Percentiles rank a stretch among this genome's conserved stretches.
Evolutionary conservation across 2,888 invertebrate species (phyloP).

Genomic region (Dione vanillae): DNA sequence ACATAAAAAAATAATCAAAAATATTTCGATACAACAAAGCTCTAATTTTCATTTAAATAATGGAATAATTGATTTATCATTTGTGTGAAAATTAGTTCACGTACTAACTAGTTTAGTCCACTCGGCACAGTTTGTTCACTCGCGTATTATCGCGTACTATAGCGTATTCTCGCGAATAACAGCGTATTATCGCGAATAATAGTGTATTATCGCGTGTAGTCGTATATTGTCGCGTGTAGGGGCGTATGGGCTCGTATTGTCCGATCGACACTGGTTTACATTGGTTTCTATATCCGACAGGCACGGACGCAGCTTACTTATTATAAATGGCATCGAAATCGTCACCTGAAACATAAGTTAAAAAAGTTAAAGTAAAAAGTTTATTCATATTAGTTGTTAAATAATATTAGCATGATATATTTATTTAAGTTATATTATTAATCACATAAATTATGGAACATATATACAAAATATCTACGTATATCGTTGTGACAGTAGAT

Average conservation of each 20-base stretch:
- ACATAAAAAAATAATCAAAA: slow-evolving; percentile 77
- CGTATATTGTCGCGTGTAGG: slow-evolving; percentile 43
- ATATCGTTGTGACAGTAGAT: no score
- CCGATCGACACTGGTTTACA: slow-evolving; percentile 69
- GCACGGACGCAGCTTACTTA: slow-evolving; percentile 77
- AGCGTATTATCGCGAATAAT: neutral
- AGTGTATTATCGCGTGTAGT: neutral
- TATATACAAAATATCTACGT: no score
- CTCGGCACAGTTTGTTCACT: slow-evolving; percentile 48
- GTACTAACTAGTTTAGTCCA: slow-evolving; percentile 63
- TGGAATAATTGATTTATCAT: slow-evolving; percentile 80
- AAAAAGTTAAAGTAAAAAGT: no score
- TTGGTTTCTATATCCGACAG: slow-evolving; percentile 65
- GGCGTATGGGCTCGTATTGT: slow-evolving; percentile 36
- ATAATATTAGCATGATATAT: no score
- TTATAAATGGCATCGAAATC: slow-evolving; percentile 82
- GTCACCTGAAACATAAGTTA: slow-evolving; percentile 66
- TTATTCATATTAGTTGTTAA: no score
- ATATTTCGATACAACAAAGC: slow-evolving; percentile 79
- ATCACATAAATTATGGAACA: no score
- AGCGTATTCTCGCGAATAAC: neutral
- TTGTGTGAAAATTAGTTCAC: slow-evolving; percentile 60
- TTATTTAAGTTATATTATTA: no score
- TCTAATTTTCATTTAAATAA: slow-evolving; percentile 72
- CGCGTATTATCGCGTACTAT: slow-evolving; percentile 48